These are phyloP conservation scores for Drosophila fuyamai DNA, from an alignment of 1,140 invertebrate genomes.

Conservation along the genomic window DNA sequence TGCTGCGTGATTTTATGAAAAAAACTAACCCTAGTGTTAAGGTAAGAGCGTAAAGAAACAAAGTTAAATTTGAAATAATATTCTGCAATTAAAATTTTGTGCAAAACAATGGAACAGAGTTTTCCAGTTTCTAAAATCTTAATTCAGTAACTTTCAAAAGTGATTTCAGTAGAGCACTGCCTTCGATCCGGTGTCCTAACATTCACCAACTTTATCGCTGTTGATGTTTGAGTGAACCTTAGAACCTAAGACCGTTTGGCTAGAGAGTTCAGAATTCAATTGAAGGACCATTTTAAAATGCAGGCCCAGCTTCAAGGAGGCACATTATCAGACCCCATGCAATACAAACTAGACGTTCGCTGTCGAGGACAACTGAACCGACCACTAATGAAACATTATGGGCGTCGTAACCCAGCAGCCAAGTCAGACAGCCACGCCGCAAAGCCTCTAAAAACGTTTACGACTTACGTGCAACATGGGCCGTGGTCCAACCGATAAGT, in stretches of 20 bases:
- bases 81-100: too few species aligned
- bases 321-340: neutral
- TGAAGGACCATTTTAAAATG: neutral
- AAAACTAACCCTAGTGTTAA: too few species aligned
- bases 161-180: too few species aligned
- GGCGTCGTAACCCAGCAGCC: constrained; percentile 50
- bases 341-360: constrained; percentile 6
- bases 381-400: constrained; percentile 80
- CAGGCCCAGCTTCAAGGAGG: neutral
- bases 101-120: too few species aligned
- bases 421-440: constrained; percentile 58
- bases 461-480: constrained; percentile 74
- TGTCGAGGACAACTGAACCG: constrained; percentile 46
- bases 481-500: constrained; percentile 59
- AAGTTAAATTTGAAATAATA: too few species aligned
- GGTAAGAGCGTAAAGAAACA: too few species aligned
- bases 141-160: too few species aligned
- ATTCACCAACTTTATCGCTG: neutral
- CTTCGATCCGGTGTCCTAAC: too few species aligned
- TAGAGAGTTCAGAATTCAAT: neutral
- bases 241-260: neutral
- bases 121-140: too few species aligned
- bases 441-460: constrained; percentile 81
- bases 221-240: neutral
- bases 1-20: too few species aligned